Conservation (phyloP, 2,113 vertebrate genomes). For the Entomyzon cyanotis region DNA sequence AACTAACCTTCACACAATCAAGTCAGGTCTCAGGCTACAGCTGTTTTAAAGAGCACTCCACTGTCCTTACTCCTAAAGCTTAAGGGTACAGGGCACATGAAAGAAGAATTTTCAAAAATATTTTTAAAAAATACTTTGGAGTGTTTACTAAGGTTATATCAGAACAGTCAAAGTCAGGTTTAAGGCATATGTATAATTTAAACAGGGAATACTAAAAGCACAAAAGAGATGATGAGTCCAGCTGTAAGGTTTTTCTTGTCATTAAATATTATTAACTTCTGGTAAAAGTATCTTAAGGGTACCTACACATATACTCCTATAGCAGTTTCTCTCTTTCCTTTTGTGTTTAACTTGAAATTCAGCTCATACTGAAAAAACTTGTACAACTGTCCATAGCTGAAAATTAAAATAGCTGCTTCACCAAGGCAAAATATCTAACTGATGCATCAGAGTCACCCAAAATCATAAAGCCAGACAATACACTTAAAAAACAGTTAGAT, state of each 20-base stretch:
- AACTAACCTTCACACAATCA: background rate
- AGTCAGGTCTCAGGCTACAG: background rate
- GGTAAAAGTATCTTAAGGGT: background rate
- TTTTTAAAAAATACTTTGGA: background rate
- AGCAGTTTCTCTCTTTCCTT: background rate
- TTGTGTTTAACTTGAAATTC: background rate
- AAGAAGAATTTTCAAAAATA: background rate
- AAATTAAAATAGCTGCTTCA: background rate
- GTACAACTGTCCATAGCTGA: background rate
- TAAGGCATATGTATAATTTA: background rate
- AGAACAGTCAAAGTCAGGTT: background rate
- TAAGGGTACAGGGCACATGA: background rate
- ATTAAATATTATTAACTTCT: background rate
- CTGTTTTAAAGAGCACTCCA: background rate
- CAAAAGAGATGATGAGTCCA: background rate
- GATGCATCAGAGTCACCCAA: background rate
- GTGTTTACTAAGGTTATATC: background rate
- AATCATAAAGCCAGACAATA: background rate
- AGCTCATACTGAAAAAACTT: background rate
- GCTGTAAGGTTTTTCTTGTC: background rate
- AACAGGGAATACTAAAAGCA: background rate
- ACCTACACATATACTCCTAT: background rate
- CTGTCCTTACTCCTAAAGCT: background rate
- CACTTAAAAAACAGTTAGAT: background rate
- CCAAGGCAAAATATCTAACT: background rate